Conservation (phyloP, 2,888 invertebrate species). For the Drosophila nigricruria region DNA sequence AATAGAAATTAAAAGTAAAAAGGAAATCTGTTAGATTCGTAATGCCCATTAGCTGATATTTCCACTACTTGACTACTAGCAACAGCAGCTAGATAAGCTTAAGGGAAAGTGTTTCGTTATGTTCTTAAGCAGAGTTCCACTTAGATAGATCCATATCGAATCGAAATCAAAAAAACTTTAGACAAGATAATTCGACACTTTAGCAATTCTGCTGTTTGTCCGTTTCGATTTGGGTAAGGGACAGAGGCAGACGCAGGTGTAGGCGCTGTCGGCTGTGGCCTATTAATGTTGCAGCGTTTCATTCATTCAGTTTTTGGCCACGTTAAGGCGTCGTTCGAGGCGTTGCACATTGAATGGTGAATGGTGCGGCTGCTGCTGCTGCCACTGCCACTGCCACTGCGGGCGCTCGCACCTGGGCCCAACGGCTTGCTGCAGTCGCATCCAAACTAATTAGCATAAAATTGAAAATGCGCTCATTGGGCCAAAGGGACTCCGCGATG, state of each 20-base stretch:
- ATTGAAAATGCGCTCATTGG: constrained; percentile 82
- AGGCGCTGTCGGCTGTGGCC: background rate
- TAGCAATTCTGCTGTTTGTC: background rate
- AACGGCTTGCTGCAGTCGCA: constrained; percentile 36
- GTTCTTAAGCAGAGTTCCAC: background rate
- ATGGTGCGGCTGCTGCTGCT: constrained; percentile 1
- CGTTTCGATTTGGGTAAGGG: background rate
- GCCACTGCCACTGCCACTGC: too few species aligned
- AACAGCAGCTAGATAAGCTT: too few species aligned
- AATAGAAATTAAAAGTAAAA: too few species aligned
- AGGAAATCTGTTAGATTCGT: too few species aligned
- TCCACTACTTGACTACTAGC: too few species aligned
- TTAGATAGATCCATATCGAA: background rate
- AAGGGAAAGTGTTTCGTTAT: too few species aligned
- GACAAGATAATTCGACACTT: background rate
- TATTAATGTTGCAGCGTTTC: background rate
- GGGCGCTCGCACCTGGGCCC: constrained; percentile 46
- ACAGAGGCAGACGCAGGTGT: background rate
- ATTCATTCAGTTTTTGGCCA: constrained; percentile 24
- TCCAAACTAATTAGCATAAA: constrained; percentile 84
- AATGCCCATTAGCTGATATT: too few species aligned
- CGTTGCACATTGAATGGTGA: constrained; percentile 19
- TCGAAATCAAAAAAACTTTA: background rate
- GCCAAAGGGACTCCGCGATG: constrained; percentile 39
- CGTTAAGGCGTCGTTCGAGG: constrained; percentile 17